These are phyloP conservation scores for Percopsis transmontana DNA, from an alignment of 2,113 vertebrate genomes.

Conservation along the genomic window DNA sequence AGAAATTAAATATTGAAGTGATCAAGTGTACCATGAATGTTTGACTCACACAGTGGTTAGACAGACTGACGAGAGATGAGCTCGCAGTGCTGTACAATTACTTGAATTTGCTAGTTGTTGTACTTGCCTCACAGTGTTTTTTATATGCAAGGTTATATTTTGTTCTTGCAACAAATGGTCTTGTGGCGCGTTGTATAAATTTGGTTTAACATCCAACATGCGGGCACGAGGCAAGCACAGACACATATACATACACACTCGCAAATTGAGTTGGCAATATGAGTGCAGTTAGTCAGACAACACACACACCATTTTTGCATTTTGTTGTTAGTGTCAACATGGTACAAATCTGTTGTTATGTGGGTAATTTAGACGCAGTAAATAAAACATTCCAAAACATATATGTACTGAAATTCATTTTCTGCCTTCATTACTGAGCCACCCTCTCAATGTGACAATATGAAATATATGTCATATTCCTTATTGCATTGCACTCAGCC, in stretches of 20 bases:
- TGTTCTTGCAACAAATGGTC: slow-evolving; percentile 47
- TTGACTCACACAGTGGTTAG: slow-evolving; percentile 76
- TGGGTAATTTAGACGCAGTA: slow-evolving; percentile 32
- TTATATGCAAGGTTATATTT: slow-evolving; percentile 38
- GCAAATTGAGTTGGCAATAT: slow-evolving; percentile 28
- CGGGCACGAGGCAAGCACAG: not conserved
- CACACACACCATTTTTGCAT: slow-evolving; percentile 13
- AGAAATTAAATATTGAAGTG: slow-evolving; percentile 79
- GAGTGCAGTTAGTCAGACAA: slow-evolving; percentile 36
- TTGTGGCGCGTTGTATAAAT: slow-evolving; percentile 40
- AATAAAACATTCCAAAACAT: slow-evolving; percentile 29
- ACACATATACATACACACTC: slow-evolving; percentile 22
- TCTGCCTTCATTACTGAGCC: slow-evolving; percentile 31
- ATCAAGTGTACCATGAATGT: slow-evolving; percentile 78
- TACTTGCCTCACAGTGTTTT: slow-evolving; percentile 55
- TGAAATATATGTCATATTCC: slow-evolving; percentile 13
- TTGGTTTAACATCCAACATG: slow-evolving; percentile 40
- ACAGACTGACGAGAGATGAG: slow-evolving; percentile 67
- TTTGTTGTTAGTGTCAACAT: slow-evolving; percentile 12
- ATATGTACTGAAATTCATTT: slow-evolving; percentile 36
- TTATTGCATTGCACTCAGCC: slow-evolving; percentile 38
- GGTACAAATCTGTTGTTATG: slow-evolving; percentile 37
- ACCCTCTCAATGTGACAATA: slow-evolving; percentile 40
- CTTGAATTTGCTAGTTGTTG: slow-evolving; percentile 56
- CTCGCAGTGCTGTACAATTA: slow-evolving; percentile 55